phyloP scores from a whole-genome alignment of 2,113 vertebrate species.

The Siniperca knerii region DNA sequence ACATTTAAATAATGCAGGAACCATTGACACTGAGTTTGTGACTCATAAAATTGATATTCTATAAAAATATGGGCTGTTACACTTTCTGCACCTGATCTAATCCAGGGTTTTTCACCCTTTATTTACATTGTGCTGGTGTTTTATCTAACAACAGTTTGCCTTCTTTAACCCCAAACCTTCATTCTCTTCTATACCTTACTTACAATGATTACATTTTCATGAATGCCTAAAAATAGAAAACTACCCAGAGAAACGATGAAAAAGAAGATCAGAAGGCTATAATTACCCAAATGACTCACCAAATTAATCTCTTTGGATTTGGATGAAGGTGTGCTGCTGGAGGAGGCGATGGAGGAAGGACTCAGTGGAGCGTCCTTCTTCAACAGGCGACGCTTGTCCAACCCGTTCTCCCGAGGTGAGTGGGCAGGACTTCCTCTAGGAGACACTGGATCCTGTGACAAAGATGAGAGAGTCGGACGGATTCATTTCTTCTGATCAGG shows the following conservation, averaged over 20 bases:
- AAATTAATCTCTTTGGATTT: conserved; percentile 95
- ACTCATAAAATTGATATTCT: background rate
- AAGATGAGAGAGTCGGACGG: background rate
- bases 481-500: background rate
- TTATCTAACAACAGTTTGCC: background rate
- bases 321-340: conserved; percentile 96
- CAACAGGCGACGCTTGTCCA: conserved; percentile 90
- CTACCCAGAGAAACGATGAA: conserved; percentile 26
- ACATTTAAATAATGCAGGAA: background rate
- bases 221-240: conserved; percentile 41
- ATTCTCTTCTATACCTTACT: background rate
- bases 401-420: conserved; percentile 93
- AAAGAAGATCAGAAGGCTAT: conserved; percentile 34
- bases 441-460: conserved; percentile 88
- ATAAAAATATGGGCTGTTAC: background rate
- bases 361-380: conserved; percentile 95
- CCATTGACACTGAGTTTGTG: background rate
- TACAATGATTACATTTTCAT: background rate
- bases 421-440: conserved; percentile 93
- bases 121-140: background rate
- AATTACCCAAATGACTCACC: conserved; percentile 77
- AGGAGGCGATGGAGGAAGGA: conserved; percentile 94
- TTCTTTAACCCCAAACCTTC: background rate
- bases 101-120: background rate
- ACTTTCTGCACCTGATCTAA: background rate